A percentile compares a stretch with the other conserved stretches of the same genome.
phyloP scores from a whole-genome alignment of 2,888 invertebrate genomes.

The Cataglyphis rosenhaueri region DNA sequence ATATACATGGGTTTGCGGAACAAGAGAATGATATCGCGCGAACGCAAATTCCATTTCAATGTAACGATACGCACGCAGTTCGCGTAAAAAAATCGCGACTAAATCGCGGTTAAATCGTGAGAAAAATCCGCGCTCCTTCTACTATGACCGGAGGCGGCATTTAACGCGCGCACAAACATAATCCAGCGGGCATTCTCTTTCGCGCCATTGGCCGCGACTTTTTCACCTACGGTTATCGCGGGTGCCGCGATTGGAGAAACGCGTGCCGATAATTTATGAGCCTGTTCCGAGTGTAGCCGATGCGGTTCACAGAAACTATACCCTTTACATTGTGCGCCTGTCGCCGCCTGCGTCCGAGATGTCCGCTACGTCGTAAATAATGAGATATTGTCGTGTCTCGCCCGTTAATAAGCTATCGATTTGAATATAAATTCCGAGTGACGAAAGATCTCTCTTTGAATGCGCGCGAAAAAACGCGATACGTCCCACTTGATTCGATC shows the following conservation, averaged over 20 bases:
- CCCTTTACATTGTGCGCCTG: slow-evolving; percentile 60
- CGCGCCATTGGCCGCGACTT: slow-evolving; percentile 65
- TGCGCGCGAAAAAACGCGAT: slow-evolving; percentile 38
- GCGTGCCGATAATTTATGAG: slow-evolving; percentile 70
- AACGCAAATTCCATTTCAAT: background rate
- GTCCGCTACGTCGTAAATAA: slow-evolving; percentile 47
- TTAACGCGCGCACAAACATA: slow-evolving; percentile 57
- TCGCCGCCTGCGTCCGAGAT: slow-evolving; percentile 27
- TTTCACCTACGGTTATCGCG: slow-evolving; percentile 37
- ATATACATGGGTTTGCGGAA: background rate
- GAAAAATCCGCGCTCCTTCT: slow-evolving; percentile 61
- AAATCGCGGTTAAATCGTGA: background rate
- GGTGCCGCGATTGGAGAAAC: slow-evolving; percentile 68
- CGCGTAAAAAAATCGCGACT: slow-evolving; percentile 11
- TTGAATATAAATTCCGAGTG: slow-evolving; percentile 58
- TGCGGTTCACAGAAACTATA: slow-evolving; percentile 54
- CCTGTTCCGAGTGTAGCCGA: slow-evolving; percentile 53
- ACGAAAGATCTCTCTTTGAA: slow-evolving; percentile 59
- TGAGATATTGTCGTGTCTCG: slow-evolving; percentile 31
- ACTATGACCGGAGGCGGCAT: slow-evolving; percentile 66
- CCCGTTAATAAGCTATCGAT: slow-evolving; percentile 50
- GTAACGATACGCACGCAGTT: background rate
- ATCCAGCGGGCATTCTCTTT: slow-evolving; percentile 67
- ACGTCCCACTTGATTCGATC: slow-evolving; percentile 37
- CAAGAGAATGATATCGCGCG: slow-evolving; percentile 18